Conservation (phyloP, 2,113 vertebrate species). For the Triplophysa siluroides region DNA sequence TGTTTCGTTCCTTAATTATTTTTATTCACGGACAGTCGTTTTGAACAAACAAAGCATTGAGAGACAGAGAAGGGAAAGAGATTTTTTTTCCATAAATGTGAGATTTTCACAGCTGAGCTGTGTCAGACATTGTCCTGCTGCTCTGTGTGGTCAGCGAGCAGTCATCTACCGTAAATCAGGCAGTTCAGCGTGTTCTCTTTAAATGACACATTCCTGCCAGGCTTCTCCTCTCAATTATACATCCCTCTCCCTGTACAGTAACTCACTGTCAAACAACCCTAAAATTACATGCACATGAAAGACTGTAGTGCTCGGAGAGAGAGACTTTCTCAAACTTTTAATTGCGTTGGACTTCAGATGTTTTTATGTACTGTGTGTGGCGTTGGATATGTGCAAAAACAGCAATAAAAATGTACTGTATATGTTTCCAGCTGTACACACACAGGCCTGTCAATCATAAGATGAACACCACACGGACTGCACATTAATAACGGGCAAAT, state of each 20-base stretch:
- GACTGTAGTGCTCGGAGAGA: background rate
- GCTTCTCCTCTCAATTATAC: constrained; percentile 47
- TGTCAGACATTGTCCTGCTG: constrained; percentile 43
- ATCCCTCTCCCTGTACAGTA: constrained; percentile 29
- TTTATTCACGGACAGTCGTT: too few species aligned
- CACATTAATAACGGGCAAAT: constrained; percentile 7
- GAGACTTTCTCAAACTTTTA: background rate
- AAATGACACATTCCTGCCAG: background rate
- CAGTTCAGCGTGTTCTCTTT: constrained; percentile 28
- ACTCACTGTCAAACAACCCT: constrained; percentile 20
- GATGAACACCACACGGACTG: background rate
- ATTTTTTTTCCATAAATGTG: constrained; percentile 57
- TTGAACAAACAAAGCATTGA: background rate
- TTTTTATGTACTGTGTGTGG: constrained; percentile 17
- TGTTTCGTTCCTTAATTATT: too few species aligned
- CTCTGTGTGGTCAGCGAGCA: constrained; percentile 36
- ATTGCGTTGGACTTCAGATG: background rate
- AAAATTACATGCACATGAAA: background rate
- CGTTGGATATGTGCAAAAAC: background rate
- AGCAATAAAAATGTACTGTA: constrained; percentile 1
- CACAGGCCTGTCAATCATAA: background rate
- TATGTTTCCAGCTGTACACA: constrained; percentile 7
- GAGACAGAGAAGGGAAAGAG: constrained; percentile 18
- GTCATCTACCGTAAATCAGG: constrained; percentile 12
- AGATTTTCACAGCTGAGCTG: constrained; percentile 51